Percentiles rank a stretch among this genome's conserved stretches.
phyloP scores from a whole-genome alignment of 2,888 invertebrate species.

The Orthosia gothica region DNA sequence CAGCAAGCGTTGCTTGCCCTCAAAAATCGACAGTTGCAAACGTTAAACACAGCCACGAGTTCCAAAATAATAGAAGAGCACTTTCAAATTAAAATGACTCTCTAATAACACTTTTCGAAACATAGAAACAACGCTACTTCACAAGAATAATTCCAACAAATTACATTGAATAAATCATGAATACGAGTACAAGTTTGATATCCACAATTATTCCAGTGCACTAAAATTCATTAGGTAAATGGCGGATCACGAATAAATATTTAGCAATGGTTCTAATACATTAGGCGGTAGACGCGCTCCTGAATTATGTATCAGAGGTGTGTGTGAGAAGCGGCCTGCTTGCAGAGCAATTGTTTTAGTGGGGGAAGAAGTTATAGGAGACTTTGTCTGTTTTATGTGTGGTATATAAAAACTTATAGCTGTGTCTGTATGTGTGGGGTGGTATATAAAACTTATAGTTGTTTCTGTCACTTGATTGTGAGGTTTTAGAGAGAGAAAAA shows the following conservation, averaged over 20 bases:
- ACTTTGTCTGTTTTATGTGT: background rate
- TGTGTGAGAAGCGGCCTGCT: slow-evolving; percentile 36
- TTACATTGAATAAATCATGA: slow-evolving; percentile 37
- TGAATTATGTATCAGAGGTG: slow-evolving; percentile 82
- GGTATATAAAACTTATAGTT: too few species aligned
- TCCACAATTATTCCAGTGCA: slow-evolving; percentile 43
- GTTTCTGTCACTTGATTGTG: background rate
- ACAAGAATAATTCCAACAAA: slow-evolving; percentile 24
- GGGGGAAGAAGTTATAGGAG: background rate
- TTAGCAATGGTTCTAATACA: slow-evolving; percentile 84
- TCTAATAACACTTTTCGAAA: background rate
- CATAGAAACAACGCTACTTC: background rate
- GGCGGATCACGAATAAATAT: slow-evolving; percentile 82
- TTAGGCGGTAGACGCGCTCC: slow-evolving; percentile 78
- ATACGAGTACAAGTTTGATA: slow-evolving; percentile 45
- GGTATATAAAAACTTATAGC: too few species aligned
- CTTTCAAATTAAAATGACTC: background rate
- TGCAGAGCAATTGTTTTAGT: slow-evolving; percentile 33
- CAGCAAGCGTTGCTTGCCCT: too few species aligned
- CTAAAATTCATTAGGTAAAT: slow-evolving; percentile 47
- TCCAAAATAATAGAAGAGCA: too few species aligned
- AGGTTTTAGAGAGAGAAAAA: too few species aligned
- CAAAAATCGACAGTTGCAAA: too few species aligned
- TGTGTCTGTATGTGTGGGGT: too few species aligned
- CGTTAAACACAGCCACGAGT: too few species aligned